A percentile compares a stretch with the other conserved stretches of the same genome.
These are phyloP conservation scores for Lophotis ruficrista DNA, from an alignment of 2,113 vertebrate genomes.

Conservation along the genomic window DNA sequence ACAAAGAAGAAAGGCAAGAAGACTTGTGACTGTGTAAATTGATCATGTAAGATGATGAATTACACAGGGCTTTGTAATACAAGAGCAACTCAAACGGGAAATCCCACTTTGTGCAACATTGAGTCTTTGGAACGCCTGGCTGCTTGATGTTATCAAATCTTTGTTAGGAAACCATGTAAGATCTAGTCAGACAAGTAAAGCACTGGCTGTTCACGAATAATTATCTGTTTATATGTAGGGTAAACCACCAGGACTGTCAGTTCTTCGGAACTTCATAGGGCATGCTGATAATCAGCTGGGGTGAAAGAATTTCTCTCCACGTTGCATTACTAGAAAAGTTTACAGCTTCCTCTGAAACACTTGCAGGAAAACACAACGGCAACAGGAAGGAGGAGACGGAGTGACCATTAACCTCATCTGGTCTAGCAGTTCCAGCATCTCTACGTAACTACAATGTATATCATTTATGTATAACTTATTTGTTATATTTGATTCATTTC, in stretches of 20 bases:
- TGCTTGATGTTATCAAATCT: background rate
- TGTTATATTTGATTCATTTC: background rate
- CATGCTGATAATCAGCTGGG: background rate
- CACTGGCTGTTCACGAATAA: background rate
- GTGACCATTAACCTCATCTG: background rate
- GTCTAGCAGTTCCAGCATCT: background rate
- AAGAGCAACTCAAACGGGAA: background rate
- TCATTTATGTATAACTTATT: background rate
- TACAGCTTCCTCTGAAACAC: background rate
- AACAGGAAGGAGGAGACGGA: background rate
- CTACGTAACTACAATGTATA: background rate
- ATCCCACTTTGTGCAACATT: background rate
- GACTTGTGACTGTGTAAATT: background rate
- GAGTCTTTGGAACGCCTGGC: background rate
- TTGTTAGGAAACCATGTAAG: background rate
- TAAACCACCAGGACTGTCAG: background rate
- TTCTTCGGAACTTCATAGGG: background rate
- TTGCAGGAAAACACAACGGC: background rate
- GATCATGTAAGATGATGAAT: background rate
- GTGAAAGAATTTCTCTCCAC: background rate
- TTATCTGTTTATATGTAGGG: background rate
- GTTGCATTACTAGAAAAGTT: background rate
- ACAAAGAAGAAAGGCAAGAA: constrained; percentile 1
- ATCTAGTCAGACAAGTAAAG: background rate
- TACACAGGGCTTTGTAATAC: background rate